phyloP scores from a whole-genome alignment of 2,888 invertebrate genomes.

The Girardia tigrina region DNA sequence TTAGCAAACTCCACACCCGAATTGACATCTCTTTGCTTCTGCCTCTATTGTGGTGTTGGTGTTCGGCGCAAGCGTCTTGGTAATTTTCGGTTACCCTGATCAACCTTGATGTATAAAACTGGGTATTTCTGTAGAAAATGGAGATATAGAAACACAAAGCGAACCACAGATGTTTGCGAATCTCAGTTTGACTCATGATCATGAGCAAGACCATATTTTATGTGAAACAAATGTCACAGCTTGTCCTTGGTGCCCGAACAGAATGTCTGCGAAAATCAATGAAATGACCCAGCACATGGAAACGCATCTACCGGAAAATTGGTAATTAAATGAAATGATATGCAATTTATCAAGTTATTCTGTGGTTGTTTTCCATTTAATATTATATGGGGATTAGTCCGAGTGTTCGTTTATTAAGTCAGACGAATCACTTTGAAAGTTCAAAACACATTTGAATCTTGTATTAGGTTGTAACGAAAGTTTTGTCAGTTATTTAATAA shows the following conservation, averaged over 20 bases:
- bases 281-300: neutral
- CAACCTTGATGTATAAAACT: neutral
- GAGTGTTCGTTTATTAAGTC: too few relatives aligned
- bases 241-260: neutral
- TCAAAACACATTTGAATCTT: too few relatives aligned
- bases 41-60: slow-evolving; percentile 20
- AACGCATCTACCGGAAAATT: neutral
- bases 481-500: too few relatives aligned
- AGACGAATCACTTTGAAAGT: too few relatives aligned
- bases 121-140: neutral
- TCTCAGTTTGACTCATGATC: neutral
- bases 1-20: neutral
- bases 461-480: too few relatives aligned
- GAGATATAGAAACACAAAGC: neutral
- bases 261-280: neutral
- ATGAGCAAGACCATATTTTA: neutral
- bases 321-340: too few relatives aligned
- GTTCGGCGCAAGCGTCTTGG: neutral
- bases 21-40: neutral
- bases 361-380: too few relatives aligned
- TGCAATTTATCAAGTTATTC: too few relatives aligned
- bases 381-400: too few relatives aligned
- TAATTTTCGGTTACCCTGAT: neutral
- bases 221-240: neutral
- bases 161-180: neutral